A percentile compares a stretch with the other conserved stretches of the same genome.
Evolutionary conservation across 30 jellyfish, hydroid and myxozoan genomes (phyloP).

Genomic region (Sanderia malayensis): DNA sequence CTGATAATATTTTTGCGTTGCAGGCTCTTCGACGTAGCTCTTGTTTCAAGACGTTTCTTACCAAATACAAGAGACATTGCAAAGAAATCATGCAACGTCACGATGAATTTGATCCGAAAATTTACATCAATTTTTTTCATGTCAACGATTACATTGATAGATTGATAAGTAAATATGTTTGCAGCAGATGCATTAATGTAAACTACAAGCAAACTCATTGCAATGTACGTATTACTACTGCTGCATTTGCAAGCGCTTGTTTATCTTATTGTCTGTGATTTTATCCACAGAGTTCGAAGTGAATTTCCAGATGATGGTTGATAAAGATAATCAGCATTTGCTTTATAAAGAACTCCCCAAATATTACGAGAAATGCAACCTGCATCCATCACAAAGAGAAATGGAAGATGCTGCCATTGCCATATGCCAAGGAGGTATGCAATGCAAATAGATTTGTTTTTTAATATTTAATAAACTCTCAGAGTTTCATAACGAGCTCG

Average conservation of each 20-base stretch:
- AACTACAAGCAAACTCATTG: too few species aligned
- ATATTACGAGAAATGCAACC: slow-evolving; percentile 16
- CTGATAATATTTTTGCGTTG: background rate
- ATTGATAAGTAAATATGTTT: slow-evolving; percentile 45
- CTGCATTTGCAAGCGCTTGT: too few species aligned
- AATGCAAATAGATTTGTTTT: too few species aligned
- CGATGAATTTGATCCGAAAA: slow-evolving; percentile 33
- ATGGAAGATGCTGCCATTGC: slow-evolving; percentile 38
- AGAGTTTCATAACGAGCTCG: too few species aligned
- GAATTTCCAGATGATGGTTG: slow-evolving; percentile 10
- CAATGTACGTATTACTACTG: too few species aligned
- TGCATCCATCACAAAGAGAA: slow-evolving; percentile 44
- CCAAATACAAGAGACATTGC: slow-evolving; percentile 45
- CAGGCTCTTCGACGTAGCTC: slow-evolving; percentile 65
- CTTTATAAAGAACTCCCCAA: slow-evolving; percentile 26
- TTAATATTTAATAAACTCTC: too few species aligned
- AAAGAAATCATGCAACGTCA: slow-evolving; percentile 63
- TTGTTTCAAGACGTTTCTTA: slow-evolving; percentile 25
- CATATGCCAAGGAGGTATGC: slow-evolving; percentile 44
- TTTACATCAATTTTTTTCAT: slow-evolving; percentile 40
- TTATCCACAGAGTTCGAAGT: slow-evolving; percentile 32
- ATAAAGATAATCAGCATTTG: slow-evolving; percentile 12
- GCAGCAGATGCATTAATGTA: too few species aligned
- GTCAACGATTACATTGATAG: slow-evolving; percentile 61
- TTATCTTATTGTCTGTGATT: too few species aligned